phyloP scores from a whole-genome alignment of 2,797 vertebrate genomes.

The Morelia viridis region DNA sequence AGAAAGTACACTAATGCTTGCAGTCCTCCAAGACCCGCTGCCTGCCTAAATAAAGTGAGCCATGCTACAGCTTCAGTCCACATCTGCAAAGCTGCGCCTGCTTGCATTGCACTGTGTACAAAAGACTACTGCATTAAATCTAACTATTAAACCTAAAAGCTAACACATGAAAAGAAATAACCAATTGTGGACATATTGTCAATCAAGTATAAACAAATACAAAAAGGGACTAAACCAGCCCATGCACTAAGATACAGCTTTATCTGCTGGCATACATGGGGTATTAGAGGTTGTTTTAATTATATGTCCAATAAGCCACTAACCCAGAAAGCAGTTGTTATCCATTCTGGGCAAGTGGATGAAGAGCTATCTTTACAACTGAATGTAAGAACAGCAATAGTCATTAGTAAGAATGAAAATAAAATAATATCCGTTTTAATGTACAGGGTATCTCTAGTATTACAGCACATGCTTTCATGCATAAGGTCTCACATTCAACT shows the following conservation, averaged over 20 bases:
- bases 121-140: background rate
- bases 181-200: background rate
- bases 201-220: background rate
- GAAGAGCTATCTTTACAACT: background rate
- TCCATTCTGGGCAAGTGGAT: background rate
- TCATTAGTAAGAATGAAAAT: background rate
- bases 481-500: background rate
- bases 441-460: background rate
- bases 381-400: background rate
- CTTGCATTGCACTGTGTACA: background rate
- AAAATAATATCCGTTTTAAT: background rate
- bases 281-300: background rate
- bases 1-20: background rate
- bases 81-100: background rate
- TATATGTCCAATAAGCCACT: background rate
- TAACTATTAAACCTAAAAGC: background rate
- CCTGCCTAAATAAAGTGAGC: background rate
- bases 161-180: background rate
- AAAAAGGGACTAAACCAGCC: background rate
- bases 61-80: background rate
- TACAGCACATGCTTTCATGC: background rate
- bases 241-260: background rate
- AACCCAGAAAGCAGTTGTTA: background rate
- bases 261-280: background rate
- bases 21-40: background rate